Percentiles rank a stretch among this genome's conserved stretches.
Evolutionary conservation across 2,888 invertebrate genomes (phyloP).

Genomic region (Teleiodes luculella): DNA sequence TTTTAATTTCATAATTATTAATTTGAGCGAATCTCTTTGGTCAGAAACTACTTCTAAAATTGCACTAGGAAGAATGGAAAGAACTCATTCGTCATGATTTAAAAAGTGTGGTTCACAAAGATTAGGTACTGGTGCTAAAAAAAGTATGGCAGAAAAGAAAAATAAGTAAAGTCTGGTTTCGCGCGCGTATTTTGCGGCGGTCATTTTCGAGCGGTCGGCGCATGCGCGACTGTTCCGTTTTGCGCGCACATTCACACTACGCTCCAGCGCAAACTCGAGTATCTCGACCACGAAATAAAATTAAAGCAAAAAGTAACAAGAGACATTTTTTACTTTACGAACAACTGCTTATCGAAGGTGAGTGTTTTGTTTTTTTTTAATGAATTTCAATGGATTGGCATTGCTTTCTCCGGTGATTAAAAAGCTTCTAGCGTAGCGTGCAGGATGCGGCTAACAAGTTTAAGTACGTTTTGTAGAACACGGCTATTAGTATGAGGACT

Average conservation of each 20-base stretch:
- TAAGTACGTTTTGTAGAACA: constrained; percentile 34
- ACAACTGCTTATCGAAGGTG: constrained; percentile 12
- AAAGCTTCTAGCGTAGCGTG: constrained; percentile 36
- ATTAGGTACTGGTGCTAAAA: too few relatives aligned
- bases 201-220: constrained; percentile 49
- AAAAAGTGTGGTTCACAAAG: too few relatives aligned
- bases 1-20: constrained; percentile 60
- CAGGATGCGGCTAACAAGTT: constrained; percentile 29
- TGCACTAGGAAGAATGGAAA: constrained; percentile 6
- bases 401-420: constrained; percentile 54
- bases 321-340: constrained; percentile 16
- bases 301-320: constrained; percentile 28
- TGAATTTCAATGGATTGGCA: background rate
- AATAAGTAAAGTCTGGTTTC: constrained; percentile 30
- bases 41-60: constrained; percentile 16
- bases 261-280: constrained; percentile 26
- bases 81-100: constrained; percentile 5
- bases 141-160: constrained; percentile 12
- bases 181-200: constrained; percentile 47
- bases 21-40: constrained; percentile 43
- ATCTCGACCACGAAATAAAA: constrained; percentile 33
- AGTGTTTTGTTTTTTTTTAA: constrained; percentile 9
- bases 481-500: constrained; percentile 12
- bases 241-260: constrained; percentile 22
- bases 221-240: constrained; percentile 43